These are phyloP conservation scores for Polydrusus cervinus DNA, from an alignment of 2,888 invertebrate species.

Conservation along the genomic window DNA sequence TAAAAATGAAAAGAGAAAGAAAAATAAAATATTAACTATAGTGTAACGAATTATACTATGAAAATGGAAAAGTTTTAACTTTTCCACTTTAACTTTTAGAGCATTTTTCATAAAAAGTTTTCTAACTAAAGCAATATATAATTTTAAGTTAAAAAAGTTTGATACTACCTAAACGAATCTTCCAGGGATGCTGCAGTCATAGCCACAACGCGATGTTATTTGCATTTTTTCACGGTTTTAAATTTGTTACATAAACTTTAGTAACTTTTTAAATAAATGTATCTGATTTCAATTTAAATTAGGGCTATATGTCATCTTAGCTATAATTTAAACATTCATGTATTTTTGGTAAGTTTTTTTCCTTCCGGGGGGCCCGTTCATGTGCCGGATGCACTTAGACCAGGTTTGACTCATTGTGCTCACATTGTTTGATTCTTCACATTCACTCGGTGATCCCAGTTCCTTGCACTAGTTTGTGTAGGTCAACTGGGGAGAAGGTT, in stretches of 20 bases:
- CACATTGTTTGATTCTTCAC: too few species aligned
- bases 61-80: conserved; percentile 66
- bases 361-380: too few species aligned
- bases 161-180: conserved; percentile 54
- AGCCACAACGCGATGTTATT: conserved; percentile 48
- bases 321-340: background rate
- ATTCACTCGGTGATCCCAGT: too few species aligned
- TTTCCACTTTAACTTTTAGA: conserved; percentile 54
- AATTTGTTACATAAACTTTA: conserved; percentile 51
- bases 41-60: conserved; percentile 68
- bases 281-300: conserved; percentile 20
- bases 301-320: background rate
- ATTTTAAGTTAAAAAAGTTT: conserved; percentile 56
- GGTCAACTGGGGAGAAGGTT: too few species aligned
- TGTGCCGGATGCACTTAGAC: too few species aligned
- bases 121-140: conserved; percentile 56
- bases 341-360: too few species aligned
- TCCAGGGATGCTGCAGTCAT: conserved; percentile 50
- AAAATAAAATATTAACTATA: conserved; percentile 70
- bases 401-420: too few species aligned
- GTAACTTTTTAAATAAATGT: conserved; percentile 41
- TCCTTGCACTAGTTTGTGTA: too few species aligned
- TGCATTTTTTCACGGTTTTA: conserved; percentile 46
- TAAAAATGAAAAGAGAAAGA: conserved; percentile 66
- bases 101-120: conserved; percentile 56